Percentiles rank a stretch among this genome's conserved stretches.
These are phyloP conservation scores for Apeira syringaria DNA, from an alignment of 2,888 invertebrate genomes.

Conservation along the genomic window DNA sequence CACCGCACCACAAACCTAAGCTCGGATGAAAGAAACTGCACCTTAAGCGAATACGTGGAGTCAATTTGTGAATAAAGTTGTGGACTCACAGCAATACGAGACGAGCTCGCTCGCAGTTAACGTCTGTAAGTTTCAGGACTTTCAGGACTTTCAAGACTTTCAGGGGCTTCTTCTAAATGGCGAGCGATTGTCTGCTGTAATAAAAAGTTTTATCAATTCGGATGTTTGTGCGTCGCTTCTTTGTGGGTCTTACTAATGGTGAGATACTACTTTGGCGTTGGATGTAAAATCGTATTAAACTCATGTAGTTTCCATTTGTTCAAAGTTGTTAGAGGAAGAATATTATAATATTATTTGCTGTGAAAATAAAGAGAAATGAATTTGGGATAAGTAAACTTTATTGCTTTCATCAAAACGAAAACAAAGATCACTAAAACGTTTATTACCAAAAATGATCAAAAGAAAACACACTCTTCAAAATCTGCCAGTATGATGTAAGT, in stretches of 20 bases:
- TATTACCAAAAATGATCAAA: too few relatives aligned
- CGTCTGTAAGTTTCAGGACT: slow-evolving; percentile 47
- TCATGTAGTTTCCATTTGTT: too few relatives aligned
- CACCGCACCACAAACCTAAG: slow-evolving; percentile 50
- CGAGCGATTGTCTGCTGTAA: slow-evolving; percentile 34
- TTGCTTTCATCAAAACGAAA: too few relatives aligned
- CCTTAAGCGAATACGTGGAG: slow-evolving; percentile 80
- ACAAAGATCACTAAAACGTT: too few relatives aligned
- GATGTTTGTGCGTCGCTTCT: slow-evolving; percentile 34
- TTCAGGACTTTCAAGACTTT: slow-evolving; percentile 31
- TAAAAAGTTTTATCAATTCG: slow-evolving; percentile 36
- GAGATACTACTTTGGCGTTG: too few relatives aligned
- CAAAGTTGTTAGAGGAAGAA: too few relatives aligned
- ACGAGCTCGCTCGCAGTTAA: slow-evolving; percentile 55
- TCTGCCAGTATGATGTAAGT: too few relatives aligned
- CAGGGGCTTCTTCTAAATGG: slow-evolving; percentile 41
- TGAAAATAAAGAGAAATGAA: too few relatives aligned
- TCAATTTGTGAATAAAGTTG: slow-evolving; percentile 82
- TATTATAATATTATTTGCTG: too few relatives aligned
- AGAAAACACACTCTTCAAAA: too few relatives aligned
- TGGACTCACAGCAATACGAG: slow-evolving; percentile 58
- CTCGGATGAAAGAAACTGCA: slow-evolving; percentile 79
- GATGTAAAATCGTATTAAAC: too few relatives aligned
- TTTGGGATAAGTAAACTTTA: too few relatives aligned
- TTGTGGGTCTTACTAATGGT: slow-evolving; percentile 11